Conservation (phyloP, 2,888 invertebrate species). For the Syrista parreyssii region DNA sequence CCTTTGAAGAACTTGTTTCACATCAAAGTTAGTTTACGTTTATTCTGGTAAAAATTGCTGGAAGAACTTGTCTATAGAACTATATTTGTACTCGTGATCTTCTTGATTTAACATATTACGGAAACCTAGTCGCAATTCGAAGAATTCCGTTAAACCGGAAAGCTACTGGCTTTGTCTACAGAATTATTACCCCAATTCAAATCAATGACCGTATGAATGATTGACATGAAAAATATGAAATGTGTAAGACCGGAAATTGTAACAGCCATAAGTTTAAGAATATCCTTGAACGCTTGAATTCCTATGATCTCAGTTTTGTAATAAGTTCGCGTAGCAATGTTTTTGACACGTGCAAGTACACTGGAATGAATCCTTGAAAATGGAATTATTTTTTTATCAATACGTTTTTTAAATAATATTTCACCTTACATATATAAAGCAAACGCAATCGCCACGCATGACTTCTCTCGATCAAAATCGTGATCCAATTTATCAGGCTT, state of each 20-base stretch:
- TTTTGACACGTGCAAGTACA: neutral
- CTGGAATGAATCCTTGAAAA: neutral
- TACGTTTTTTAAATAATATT: neutral
- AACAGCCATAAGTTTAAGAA: no score
- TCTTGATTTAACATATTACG: neutral
- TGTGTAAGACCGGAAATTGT: no score
- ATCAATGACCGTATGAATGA: neutral
- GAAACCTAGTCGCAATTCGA: neutral
- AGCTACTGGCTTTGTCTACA: neutral
- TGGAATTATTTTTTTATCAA: neutral
- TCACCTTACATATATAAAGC: neutral
- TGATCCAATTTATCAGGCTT: neutral
- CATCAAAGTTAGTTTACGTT: neutral
- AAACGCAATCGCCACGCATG: neutral
- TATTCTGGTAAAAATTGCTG: neutral
- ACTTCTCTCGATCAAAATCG: neutral
- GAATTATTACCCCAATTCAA: neutral
- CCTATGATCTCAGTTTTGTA: neutral
- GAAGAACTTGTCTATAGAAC: neutral
- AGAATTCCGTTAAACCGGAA: neutral
- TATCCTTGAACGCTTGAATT: no score
- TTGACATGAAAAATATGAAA: neutral
- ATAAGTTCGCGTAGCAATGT: neutral
- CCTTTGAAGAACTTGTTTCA: neutral
- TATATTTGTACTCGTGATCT: neutral